These are phyloP conservation scores for Myiothlypis coronata DNA, from an alignment of 2,797 vertebrate species.

Conservation along the genomic window DNA sequence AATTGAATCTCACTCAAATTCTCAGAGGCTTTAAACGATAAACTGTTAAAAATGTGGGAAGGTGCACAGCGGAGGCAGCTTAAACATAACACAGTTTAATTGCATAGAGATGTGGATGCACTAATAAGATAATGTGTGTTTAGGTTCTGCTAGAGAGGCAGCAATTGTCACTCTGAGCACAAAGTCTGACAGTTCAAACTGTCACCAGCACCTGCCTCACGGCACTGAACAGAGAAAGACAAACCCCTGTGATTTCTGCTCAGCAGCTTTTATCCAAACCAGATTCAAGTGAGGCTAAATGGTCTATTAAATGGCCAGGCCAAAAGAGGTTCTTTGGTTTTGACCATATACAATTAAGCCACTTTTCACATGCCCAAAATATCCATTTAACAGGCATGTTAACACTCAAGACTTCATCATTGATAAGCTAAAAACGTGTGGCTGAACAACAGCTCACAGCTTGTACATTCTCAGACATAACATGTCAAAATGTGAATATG, in stretches of 20 bases:
- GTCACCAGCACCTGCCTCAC: conserved; percentile 60
- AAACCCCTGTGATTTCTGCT: conserved; percentile 25
- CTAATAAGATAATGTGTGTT: conserved; percentile 38
- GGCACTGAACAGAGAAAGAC: conserved; percentile 14
- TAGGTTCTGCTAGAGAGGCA: conserved; percentile 16
- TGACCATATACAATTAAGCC: conserved; percentile 36
- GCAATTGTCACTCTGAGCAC: conserved; percentile 10
- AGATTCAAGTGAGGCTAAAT: conserved; percentile 21
- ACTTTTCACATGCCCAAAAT: conserved; percentile 21
- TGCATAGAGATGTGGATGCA: neutral
- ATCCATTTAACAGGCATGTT: conserved; percentile 8
- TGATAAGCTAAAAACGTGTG: conserved; percentile 9
- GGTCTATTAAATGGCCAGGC: conserved; percentile 18
- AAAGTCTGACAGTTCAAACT: conserved; percentile 46
- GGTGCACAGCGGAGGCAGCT: neutral
- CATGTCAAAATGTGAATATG: neutral
- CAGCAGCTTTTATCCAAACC: conserved; percentile 44
- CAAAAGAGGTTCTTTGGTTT: conserved; percentile 35
- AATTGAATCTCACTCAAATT: neutral
- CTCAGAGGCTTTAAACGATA: neutral
- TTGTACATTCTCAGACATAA: neutral
- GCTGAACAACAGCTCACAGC: neutral
- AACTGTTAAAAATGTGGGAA: conserved; percentile 20
- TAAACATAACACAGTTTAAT: neutral
- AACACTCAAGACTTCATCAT: conserved; percentile 38